Evolutionary conservation across 2,113 vertebrate species (phyloP), one percentile per base, ranked within the genome.

Genomic region (Ranitomeya variabilis): DNA sequence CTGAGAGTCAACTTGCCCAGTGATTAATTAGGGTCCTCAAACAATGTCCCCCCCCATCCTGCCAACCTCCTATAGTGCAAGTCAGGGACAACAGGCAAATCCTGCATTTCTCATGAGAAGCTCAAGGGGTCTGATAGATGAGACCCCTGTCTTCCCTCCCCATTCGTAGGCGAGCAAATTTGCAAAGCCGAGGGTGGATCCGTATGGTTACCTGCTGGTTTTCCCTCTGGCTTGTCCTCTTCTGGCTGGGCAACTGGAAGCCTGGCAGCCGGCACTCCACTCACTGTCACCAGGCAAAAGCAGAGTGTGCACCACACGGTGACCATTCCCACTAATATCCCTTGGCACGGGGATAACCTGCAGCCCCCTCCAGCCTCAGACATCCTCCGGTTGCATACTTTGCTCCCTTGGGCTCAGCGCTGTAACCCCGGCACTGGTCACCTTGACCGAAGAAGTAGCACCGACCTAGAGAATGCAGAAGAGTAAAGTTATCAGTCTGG

Each of bases 261-360:
- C 87, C 92, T 88, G 84, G 92, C 94, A 18, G 93, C 91, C 45
- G 94, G 83, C 18, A 93, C 91, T 69, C 92, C 91, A 88, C 93
- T 86, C 90, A 94, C 93, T 54, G 91, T 91, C 81, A 89, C 91
- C 86, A 92, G 88, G 86, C 88, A 94, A 77, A 95, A 90, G 92
- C 94, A 95, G 91, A 95, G 92, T 23, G 92, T 90, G 89, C 91
- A 88, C 93, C 94, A 93, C 90, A 93, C 92, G 59, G 93, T 91
- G 90, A 92, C 92, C 96, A 96, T 96, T 90, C 95, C 96, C 93
- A 93, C 77, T 87, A 91, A 87, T 83, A 26, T 69, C 91, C 55
- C 89, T 82, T 80, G 90, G 90, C 80, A 62, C 69, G 88, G 90
- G 90, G 18, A 82, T 83, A 91, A 76, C 79, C 89, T 92, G 13